These are phyloP conservation scores for Ambastaia sidthimunki DNA, from an alignment of 2,797 vertebrate genomes.

Conservation along the genomic window DNA sequence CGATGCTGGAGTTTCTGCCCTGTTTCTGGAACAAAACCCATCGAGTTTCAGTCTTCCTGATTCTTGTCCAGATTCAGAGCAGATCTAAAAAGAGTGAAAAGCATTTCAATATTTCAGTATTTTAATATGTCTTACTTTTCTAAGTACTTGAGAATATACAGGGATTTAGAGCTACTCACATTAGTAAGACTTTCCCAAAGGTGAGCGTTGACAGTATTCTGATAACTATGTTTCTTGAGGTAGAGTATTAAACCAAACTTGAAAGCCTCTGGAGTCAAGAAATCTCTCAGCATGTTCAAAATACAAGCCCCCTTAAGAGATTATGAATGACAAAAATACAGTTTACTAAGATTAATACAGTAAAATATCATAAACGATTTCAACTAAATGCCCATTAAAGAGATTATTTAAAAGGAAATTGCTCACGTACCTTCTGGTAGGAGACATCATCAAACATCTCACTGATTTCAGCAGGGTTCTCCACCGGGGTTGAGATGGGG, in stretches of 20 bases:
- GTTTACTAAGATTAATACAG: neutral
- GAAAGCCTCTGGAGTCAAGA: constrained; percentile 74
- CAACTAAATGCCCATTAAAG: neutral
- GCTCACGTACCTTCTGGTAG: constrained; percentile 78
- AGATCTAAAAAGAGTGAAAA: constrained; percentile 69
- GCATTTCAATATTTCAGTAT: neutral
- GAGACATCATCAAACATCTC: constrained; percentile 86
- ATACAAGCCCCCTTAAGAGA: constrained; percentile 80
- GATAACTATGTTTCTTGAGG: constrained; percentile 77
- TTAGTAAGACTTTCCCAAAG: constrained; percentile 79
- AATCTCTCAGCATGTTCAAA: constrained; percentile 82
- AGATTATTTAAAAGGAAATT: neutral
- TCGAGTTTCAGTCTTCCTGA: constrained; percentile 51
- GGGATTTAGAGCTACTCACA: constrained; percentile 64
- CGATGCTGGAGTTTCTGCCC: constrained; percentile 59
- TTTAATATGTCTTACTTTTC: neutral
- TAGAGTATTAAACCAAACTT: constrained; percentile 77
- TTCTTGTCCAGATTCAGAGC: constrained; percentile 61
- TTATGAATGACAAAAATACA: neutral
- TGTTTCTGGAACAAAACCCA: constrained; percentile 73
- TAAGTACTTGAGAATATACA: neutral
- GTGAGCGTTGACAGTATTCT: constrained; percentile 77
- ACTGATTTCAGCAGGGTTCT: constrained; percentile 78
- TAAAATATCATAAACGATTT: neutral
- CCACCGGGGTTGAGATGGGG: constrained; percentile 80